Evolutionary conservation across 2,888 invertebrate species (phyloP).

Genomic region (Amphiduros pacificus): DNA sequence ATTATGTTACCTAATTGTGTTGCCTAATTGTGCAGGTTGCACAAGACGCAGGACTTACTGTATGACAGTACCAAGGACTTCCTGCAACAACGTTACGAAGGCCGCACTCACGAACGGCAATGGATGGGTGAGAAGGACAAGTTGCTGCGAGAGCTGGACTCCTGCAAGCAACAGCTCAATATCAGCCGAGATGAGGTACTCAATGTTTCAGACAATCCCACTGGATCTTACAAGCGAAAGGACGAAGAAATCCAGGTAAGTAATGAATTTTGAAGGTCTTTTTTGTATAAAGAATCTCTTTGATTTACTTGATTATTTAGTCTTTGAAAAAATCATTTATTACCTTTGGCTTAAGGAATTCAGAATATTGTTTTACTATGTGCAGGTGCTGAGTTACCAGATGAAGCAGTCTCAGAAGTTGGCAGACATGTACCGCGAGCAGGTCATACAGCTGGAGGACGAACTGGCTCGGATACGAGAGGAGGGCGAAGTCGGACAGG

Average conservation of each 20-base stretch:
- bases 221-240: neutral
- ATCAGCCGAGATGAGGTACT: constrained; percentile 26
- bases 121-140: constrained; percentile 60
- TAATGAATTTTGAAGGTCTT: too few species aligned
- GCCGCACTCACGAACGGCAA: constrained; percentile 49
- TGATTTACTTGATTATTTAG: too few species aligned
- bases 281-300: too few species aligned
- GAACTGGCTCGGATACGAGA: constrained; percentile 54
- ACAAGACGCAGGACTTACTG: constrained; percentile 59
- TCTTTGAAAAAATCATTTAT: too few species aligned
- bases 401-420: constrained; percentile 54
- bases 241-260: constrained; percentile 24
- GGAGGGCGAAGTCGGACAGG: constrained; percentile 57
- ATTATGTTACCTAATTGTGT: neutral
- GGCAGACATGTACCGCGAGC: constrained; percentile 58
- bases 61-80: constrained; percentile 60
- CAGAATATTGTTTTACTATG: neutral
- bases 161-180: constrained; percentile 31
- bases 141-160: constrained; percentile 52
- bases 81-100: constrained; percentile 53
- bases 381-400: constrained; percentile 51
- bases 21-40: constrained; percentile 42
- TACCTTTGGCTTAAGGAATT: too few species aligned
- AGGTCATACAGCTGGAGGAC: constrained; percentile 58
- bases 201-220: constrained; percentile 16